Evolutionary conservation across 2,888 invertebrate species (phyloP).

Genomic region (Halictus ligatus): DNA sequence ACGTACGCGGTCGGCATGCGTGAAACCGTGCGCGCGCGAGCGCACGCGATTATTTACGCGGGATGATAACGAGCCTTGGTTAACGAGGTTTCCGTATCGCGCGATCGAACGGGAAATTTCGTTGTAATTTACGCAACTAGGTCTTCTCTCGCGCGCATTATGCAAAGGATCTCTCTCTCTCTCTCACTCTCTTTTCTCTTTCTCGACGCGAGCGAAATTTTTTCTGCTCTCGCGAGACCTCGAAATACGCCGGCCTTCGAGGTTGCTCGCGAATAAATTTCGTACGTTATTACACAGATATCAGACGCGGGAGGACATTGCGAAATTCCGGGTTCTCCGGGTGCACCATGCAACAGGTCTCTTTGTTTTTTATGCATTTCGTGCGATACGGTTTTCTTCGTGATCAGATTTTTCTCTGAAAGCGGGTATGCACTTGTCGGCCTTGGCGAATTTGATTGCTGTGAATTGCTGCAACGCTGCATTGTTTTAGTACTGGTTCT

Average conservation of each 20-base stretch:
- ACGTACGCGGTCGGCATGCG: conserved; percentile 2
- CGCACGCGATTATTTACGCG: conserved; percentile 37
- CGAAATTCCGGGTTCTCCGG: neutral
- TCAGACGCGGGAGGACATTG: conserved; percentile 13
- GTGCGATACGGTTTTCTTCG: neutral
- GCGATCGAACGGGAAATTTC: conserved; percentile 39
- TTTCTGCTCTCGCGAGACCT: conserved; percentile 11
- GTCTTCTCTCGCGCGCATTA: conserved; percentile 13
- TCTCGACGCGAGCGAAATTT: conserved; percentile 6
- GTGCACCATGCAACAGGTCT: neutral
- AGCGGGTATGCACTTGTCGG: neutral
- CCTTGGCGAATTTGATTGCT: neutral
- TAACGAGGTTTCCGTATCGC: conserved; percentile 41
- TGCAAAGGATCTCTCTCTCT: conserved; percentile 22
- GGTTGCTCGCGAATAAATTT: conserved; percentile 18
- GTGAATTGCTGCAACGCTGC: neutral
- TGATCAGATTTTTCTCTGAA: neutral
- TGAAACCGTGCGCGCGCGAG: conserved; percentile 4
- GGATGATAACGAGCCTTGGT: conserved; percentile 36
- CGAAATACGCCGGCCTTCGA: conserved; percentile 1
- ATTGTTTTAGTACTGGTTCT: neutral
- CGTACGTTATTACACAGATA: conserved; percentile 13
- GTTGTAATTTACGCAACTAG: conserved; percentile 34
- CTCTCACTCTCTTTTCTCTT: neutral
- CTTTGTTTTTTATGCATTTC: neutral